phyloP scores from a whole-genome alignment of 2,113 vertebrate species.

The Brachypodius melanocephalos region DNA sequence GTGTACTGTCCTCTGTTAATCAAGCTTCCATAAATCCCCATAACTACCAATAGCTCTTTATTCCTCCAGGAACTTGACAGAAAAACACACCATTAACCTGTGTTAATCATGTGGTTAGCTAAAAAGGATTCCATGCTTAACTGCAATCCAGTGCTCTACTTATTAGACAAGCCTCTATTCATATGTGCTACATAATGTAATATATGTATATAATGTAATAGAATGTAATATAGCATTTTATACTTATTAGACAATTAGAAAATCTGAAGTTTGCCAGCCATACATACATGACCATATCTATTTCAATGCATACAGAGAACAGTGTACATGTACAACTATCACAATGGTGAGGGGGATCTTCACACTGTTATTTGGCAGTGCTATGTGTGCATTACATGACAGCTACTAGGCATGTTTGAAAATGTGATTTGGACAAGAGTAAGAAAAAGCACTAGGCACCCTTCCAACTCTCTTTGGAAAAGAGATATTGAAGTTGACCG shows the following conservation, averaged over 20 bases:
- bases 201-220: background rate
- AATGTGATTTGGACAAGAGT: background rate
- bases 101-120: background rate
- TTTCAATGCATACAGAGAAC: background rate
- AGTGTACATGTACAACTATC: background rate
- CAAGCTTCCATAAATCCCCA: background rate
- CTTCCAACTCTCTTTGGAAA: background rate
- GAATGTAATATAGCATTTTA: background rate
- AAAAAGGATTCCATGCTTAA: background rate
- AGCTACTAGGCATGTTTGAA: background rate
- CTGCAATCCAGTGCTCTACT: background rate
- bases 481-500: background rate
- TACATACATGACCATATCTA: background rate
- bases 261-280: background rate
- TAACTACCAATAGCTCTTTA: background rate
- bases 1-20: background rate
- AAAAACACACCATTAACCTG: background rate
- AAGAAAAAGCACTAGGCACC: background rate
- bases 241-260: background rate
- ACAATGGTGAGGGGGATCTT: background rate
- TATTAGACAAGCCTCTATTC: background rate
- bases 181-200: background rate
- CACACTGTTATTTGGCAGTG: background rate
- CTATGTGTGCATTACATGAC: background rate
- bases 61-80: background rate